Base-by-base conservation (phyloP, 2,113 vertebrate genomes). In the Antigone vipio region DNA sequence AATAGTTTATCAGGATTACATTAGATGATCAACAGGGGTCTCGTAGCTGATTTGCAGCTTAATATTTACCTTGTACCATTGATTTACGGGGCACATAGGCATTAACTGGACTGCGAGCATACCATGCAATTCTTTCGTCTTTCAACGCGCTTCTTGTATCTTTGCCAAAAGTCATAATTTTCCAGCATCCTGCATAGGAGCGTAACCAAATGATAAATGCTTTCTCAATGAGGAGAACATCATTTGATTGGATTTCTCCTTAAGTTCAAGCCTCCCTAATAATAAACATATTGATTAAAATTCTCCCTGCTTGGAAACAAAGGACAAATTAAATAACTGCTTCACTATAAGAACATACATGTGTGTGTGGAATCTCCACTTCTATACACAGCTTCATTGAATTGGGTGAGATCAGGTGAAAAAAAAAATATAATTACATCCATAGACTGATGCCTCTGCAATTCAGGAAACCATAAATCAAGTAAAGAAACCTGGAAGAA, bases 171-270 rank as follows among this genome's bases (percentile, higher is more conserved):
- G 93, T 90, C 60, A 72, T 97, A 26, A 91, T 96, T 97, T 67
- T 91, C 52, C 89, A 82, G 58, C 91, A 96, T 93, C 80, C 89
- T 84, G 68, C 87, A 95, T 64, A 93, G 74, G 62, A 78, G 78
- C 85, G 92, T 78, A 91, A 92, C 92, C 91, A 97, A 95, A 97
- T 93, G 95, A 97, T 96, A 97, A 92, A 97, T 94, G 96, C 77
- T 96, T 97, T 89, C 95, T 97, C 92, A 81, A 29, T 66, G 74
- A 95, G 95, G 77, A 97, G 91, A 97, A 87, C 89, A 96, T 83
- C 6, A 66, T 97, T 96, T 96, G 95, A 97, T 92, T 97, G 95
- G 95, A 97, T 97, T 97, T 94, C 76, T 80, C 93, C 80, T 94
- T 93, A 97, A 91, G 47, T 72, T 83, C 42, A 71, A 88, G 49